These are phyloP conservation scores for Thaleichthys pacificus DNA, from an alignment of 2,797 vertebrate species.

Conservation along the genomic window DNA sequence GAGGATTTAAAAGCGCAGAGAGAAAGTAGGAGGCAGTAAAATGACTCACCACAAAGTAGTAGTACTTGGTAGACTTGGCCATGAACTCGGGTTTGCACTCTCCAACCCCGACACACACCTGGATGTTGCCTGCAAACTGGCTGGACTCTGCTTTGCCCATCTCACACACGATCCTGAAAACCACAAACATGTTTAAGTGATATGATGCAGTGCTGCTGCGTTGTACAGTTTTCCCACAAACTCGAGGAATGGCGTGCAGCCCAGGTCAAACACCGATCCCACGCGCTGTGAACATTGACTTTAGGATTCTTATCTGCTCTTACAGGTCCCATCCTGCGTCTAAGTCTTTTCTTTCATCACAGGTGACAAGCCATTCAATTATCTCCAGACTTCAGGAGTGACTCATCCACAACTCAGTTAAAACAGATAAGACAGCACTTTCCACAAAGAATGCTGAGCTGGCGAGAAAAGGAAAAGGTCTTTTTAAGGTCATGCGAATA, in stretches of 20 bases:
- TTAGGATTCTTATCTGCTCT: too few species aligned
- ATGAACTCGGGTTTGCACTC: slow-evolving; percentile 90
- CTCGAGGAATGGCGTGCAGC: too few species aligned
- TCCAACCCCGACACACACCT: slow-evolving; percentile 89
- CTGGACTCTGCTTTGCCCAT: slow-evolving; percentile 94
- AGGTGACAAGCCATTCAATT: slow-evolving; percentile 27
- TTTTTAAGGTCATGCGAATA: slow-evolving; percentile 37
- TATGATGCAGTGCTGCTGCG: neutral
- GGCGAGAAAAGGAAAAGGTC: slow-evolving; percentile 26
- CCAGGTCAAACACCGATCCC: neutral
- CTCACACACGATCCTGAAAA: slow-evolving; percentile 93
- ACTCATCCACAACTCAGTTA: slow-evolving; percentile 32
- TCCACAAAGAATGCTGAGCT: slow-evolving; percentile 13
- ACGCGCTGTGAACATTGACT: neutral
- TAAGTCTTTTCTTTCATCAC: neutral
- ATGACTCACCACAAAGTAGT: slow-evolving; percentile 95
- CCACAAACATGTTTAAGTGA: slow-evolving; percentile 26
- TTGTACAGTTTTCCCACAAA: neutral
- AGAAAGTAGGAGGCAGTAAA: too few species aligned
- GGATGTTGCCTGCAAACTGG: slow-evolving; percentile 89
- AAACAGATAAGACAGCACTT: slow-evolving; percentile 7
- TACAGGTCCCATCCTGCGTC: too few species aligned
- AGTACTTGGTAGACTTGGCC: slow-evolving; percentile 91
- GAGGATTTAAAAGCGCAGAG: too few species aligned
- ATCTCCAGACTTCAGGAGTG: slow-evolving; percentile 36